phyloP scores from a whole-genome alignment of 1,140 invertebrate species.

The Ceratosolen fusciceps region DNA sequence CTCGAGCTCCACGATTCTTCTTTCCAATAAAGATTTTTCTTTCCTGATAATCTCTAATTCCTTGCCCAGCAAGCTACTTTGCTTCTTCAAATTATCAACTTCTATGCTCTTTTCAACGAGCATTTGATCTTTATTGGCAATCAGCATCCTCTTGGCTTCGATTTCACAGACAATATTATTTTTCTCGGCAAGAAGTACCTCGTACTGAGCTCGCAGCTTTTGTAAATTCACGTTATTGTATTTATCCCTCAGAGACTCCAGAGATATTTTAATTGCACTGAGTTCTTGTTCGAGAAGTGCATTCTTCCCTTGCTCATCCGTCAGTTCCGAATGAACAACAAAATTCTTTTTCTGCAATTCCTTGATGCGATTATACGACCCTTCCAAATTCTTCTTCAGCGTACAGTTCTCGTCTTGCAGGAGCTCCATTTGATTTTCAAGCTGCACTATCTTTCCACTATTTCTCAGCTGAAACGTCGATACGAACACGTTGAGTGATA shows the following conservation, averaged over 20 bases:
- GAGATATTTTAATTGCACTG: slow-evolving; percentile 47
- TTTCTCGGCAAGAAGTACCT: slow-evolving; percentile 55
- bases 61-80: slow-evolving; percentile 9
- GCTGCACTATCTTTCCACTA: slow-evolving; percentile 52
- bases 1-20: slow-evolving; percentile 17
- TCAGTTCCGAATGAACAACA: slow-evolving; percentile 56
- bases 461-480: slow-evolving; percentile 63
- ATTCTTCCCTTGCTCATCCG: slow-evolving; percentile 49
- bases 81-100: slow-evolving; percentile 28
- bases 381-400: slow-evolving; percentile 62
- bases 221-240: slow-evolving; percentile 40
- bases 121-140: slow-evolving; percentile 48
- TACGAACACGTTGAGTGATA: no score
- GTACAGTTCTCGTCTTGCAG: slow-evolving; percentile 59
- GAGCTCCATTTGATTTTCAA: slow-evolving; percentile 40
- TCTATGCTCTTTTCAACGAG: slow-evolving; percentile 36
- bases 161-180: slow-evolving; percentile 56
- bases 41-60: slow-evolving; percentile 18
- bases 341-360: slow-evolving; percentile 60
- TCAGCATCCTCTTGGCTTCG: slow-evolving; percentile 54
- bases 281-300: slow-evolving; percentile 54
- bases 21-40: slow-evolving; percentile 28
- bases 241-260: slow-evolving; percentile 48
- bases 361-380: slow-evolving; percentile 62
- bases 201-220: slow-evolving; percentile 51